phyloP scores from a whole-genome alignment of 1,140 invertebrate genomes.

The Saxidomus purpurata region DNA sequence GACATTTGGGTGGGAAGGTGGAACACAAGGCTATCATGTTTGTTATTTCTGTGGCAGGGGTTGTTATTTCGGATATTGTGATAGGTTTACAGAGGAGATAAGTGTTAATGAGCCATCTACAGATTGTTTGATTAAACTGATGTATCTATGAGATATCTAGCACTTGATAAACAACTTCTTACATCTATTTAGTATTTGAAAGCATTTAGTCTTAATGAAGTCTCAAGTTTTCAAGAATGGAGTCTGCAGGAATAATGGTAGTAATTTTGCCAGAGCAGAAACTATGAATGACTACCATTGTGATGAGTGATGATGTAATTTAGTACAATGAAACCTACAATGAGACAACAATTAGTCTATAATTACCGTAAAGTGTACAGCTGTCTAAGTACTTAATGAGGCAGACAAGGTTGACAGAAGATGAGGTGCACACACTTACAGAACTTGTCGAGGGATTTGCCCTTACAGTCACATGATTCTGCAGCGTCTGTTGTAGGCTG shows the following conservation, averaged over 20 bases:
- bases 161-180: neutral
- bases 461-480: no score
- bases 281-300: neutral
- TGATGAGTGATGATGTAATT: no score
- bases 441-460: no score
- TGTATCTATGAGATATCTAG: neutral
- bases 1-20: neutral
- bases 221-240: neutral
- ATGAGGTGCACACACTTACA: no score
- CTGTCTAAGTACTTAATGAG: no score
- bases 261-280: no score
- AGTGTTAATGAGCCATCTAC: neutral
- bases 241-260: neutral
- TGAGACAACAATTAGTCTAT: no score
- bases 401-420: no score
- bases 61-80: conserved; percentile 2
- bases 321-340: no score
- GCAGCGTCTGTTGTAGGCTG: no score
- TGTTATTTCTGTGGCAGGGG: neutral
- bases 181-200: neutral
- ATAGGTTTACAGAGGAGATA: neutral
- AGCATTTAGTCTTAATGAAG: neutral
- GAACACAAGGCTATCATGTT: neutral
- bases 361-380: no score
- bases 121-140: neutral